These are phyloP conservation scores for Ichneumoninae sp. DNA, from an alignment of 2,888 invertebrate species.

Conservation along the genomic window DNA sequence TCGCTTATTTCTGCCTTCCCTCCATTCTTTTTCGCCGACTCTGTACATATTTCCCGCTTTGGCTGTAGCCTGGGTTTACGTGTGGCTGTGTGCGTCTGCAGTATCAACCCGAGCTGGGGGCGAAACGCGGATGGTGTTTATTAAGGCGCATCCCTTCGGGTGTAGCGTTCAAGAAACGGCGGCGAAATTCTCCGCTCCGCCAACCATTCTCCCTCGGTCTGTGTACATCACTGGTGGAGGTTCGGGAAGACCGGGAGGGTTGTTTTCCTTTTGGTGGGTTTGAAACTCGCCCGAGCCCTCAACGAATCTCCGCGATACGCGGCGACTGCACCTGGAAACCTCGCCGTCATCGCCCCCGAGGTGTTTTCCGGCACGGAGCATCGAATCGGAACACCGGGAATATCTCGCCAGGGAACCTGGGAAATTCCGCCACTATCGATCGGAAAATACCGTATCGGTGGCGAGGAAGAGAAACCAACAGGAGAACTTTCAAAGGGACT, in stretches of 20 bases:
- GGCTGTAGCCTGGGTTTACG: not conserved
- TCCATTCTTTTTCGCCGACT: conserved; percentile 22
- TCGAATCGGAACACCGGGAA: conserved; percentile 3
- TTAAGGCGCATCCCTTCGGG: conserved; percentile 68
- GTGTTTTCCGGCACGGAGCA: conserved; percentile 33
- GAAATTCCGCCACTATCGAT: conserved; percentile 35
- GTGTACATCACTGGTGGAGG: conserved; percentile 12
- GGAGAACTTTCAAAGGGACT: not conserved
- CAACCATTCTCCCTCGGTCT: conserved; percentile 35
- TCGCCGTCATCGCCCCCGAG: conserved; percentile 51
- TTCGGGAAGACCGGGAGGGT: not conserved
- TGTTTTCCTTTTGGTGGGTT: not conserved
- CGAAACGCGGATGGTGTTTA: conserved; percentile 70
- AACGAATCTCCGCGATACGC: not conserved
- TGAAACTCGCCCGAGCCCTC: not conserved
- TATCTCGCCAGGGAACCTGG: conserved; percentile 18
- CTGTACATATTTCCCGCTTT: conserved; percentile 31
- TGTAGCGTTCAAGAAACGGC: conserved; percentile 48
- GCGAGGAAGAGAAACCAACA: not conserved
- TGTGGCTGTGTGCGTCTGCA: not conserved
- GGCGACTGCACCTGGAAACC: conserved; percentile 8
- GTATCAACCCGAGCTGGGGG: conserved; percentile 31
- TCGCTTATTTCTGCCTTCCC: conserved; percentile 28
- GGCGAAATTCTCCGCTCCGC: conserved; percentile 60
- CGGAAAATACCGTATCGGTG: conserved; percentile 9